Evolutionary conservation across 2,113 vertebrate species (phyloP).

Genomic region (Xerus inauris): DNA sequence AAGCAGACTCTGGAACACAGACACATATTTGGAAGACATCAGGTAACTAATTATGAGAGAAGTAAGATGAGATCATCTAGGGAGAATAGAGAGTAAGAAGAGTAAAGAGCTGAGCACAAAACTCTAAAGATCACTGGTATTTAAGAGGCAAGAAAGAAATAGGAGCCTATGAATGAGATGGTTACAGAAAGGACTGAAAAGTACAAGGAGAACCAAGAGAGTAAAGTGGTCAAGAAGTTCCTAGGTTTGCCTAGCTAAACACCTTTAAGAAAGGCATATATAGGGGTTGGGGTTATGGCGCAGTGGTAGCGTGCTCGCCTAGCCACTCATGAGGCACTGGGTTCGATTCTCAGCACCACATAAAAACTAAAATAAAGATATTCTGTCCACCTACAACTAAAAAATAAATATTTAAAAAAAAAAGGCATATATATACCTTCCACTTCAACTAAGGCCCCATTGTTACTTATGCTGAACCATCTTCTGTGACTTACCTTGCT

Average conservation of each 20-base stretch:
- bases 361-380: no score
- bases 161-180: slow-evolving; percentile 16
- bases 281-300: no score
- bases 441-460: slow-evolving; percentile 29
- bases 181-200: background rate
- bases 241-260: background rate
- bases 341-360: no score
- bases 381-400: no score
- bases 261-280: slow-evolving; percentile 11
- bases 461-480: background rate
- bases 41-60: background rate
- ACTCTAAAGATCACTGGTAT: slow-evolving; percentile 7
- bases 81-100: slow-evolving; percentile 39
- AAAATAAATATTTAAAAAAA: no score
- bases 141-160: slow-evolving; percentile 45
- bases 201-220: background rate
- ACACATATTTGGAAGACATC: slow-evolving; percentile 15
- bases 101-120: slow-evolving; percentile 52
- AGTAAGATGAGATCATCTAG: slow-evolving; percentile 25
- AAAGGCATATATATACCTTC: no score
- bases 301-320: no score
- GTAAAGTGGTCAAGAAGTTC: slow-evolving; percentile 32
- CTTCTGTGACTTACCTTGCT: slow-evolving; percentile 4
- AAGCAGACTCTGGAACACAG: background rate
- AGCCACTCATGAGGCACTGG: no score